Percentiles rank a stretch among this genome's conserved stretches.
phyloP scores from a whole-genome alignment of 2,888 invertebrate genomes.

The Asteroscopus sphinx region DNA sequence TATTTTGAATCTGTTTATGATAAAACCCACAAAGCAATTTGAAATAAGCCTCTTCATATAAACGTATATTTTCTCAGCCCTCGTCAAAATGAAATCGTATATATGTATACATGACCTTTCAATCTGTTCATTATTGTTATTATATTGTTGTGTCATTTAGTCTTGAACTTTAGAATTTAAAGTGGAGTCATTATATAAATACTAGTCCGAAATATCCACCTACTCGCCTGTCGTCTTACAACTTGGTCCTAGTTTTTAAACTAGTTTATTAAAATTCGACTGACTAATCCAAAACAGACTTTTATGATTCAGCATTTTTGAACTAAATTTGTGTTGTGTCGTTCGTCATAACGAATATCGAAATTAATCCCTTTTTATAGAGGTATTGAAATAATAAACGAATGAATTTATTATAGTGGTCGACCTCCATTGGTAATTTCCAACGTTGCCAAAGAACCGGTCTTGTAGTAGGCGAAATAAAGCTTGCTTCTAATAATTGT shows the following conservation, averaged over 20 bases:
- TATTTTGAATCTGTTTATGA: neutral
- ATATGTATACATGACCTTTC: conserved; percentile 40
- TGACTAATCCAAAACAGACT: conserved; percentile 28
- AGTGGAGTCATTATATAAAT: conserved; percentile 35
- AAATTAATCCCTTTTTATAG: conserved; percentile 25
- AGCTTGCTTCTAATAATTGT: conserved; percentile 54
- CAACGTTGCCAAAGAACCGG: conserved; percentile 73
- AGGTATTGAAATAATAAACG: conserved; percentile 37
- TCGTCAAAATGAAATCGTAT: conserved; percentile 45
- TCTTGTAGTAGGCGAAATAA: conserved; percentile 67
- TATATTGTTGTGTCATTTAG: conserved; percentile 43
- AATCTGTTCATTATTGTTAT: conserved; percentile 40
- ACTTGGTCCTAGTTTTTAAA: conserved; percentile 13
- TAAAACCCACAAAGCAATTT: neutral
- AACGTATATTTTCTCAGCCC: conserved; percentile 25
- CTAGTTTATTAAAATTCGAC: conserved; percentile 19
- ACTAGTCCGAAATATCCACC: conserved; percentile 15
- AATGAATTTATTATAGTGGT: conserved; percentile 59
- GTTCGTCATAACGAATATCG: conserved; percentile 14
- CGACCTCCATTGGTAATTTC: conserved; percentile 69
- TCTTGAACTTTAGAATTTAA: conserved; percentile 47
- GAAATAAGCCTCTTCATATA: conserved; percentile 3
- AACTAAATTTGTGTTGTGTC: neutral
- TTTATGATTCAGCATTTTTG: conserved; percentile 21
- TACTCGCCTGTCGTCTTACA: conserved; percentile 16